phyloP scores from a whole-genome alignment of 1,140 invertebrate species.

The Bilobella aurantiaca region DNA sequence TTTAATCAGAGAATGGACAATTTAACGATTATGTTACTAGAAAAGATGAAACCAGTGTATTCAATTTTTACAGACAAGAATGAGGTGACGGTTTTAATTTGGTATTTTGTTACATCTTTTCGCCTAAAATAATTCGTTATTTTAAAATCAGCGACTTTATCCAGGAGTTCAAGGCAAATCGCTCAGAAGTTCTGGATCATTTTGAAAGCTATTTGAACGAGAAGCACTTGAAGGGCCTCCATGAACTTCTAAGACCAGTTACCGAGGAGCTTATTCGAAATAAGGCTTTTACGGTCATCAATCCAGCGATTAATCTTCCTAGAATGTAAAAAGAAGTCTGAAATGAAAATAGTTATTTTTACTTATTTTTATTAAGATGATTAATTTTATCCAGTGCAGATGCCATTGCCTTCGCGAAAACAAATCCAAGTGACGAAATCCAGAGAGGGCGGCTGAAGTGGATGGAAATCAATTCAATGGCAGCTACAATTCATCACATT shows the following conservation, averaged over 20 bases:
- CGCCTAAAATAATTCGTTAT: not conserved
- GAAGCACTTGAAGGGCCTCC: not conserved
- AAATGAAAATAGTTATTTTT: not conserved
- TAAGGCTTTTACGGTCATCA: not conserved
- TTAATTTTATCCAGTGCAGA: not conserved
- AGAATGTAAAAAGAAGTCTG: not conserved
- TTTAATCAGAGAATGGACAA: not conserved
- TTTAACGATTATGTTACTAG: not conserved
- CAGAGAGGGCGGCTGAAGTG: conserved; percentile 12
- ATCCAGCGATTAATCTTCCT: not conserved
- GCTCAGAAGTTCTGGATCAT: not conserved
- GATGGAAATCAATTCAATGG: conserved; percentile 14
- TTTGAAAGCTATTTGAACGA: not conserved
- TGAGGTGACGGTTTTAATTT: not conserved
- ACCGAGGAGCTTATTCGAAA: not conserved
- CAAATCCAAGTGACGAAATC: not conserved
- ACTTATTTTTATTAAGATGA: not conserved
- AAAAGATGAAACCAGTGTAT: not conserved
- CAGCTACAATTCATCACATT: conserved; percentile 9
- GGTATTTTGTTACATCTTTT: no score
- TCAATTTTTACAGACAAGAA: not conserved
- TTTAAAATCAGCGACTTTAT: not conserved
- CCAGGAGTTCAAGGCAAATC: not conserved
- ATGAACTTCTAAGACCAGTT: not conserved
- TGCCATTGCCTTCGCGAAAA: not conserved